phyloP scores from a whole-genome alignment of 2,113 vertebrate species.

The Cebus imitator region DNA sequence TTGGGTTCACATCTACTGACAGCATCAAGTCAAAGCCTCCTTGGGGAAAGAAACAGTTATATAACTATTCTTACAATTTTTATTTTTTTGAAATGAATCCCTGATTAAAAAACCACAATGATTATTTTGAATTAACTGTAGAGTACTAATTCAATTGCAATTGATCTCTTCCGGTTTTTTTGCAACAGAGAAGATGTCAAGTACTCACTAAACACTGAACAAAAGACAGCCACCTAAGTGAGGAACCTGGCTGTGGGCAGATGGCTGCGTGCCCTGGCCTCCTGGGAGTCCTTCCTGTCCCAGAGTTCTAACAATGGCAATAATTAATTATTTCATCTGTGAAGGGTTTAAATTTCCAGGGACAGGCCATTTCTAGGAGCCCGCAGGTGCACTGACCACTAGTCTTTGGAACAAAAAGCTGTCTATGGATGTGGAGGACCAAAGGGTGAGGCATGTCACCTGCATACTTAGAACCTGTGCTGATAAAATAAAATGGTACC shows the following conservation, averaged over 20 bases:
- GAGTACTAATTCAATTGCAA: slow-evolving; percentile 63
- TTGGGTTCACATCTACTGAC: slow-evolving; percentile 68
- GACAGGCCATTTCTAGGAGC: neutral
- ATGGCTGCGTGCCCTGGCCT: neutral
- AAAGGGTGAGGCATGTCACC: neutral
- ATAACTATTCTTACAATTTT: slow-evolving; percentile 68
- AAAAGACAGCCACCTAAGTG: neutral
- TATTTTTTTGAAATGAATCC: slow-evolving; percentile 61
- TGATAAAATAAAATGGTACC: neutral
- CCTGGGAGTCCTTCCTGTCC: neutral
- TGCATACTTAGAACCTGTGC: neutral
- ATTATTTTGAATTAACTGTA: slow-evolving; percentile 72
- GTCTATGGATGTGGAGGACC: neutral
- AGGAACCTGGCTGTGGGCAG: neutral
- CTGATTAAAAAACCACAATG: slow-evolving; percentile 60
- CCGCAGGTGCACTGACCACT: neutral
- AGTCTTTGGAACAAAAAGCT: neutral
- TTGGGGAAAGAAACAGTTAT: slow-evolving; percentile 42
- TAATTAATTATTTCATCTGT: neutral
- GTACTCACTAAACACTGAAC: neutral
- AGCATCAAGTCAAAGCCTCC: slow-evolving; percentile 68
- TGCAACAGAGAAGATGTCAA: slow-evolving; percentile 61
- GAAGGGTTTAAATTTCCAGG: neutral
- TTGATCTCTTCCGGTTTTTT: slow-evolving; percentile 74
- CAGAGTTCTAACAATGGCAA: neutral